Base-by-base conservation (phyloP, 2,888 invertebrate genomes). In the Stenodera caucasica region DNA sequence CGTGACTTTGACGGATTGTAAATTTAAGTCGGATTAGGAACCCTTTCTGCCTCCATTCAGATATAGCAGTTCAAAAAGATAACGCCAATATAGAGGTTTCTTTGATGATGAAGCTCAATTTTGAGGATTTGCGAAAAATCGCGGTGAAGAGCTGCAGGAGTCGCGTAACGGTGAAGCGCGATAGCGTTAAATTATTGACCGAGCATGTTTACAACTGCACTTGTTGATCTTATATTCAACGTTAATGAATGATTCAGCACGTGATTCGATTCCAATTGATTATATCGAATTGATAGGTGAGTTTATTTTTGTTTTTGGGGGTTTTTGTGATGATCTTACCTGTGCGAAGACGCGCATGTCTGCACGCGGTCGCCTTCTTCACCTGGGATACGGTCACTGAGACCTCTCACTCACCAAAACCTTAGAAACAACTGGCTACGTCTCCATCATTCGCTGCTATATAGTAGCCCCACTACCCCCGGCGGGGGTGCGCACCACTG, bases 281-380 rank as follows among this genome's bases (percentile, higher is more conserved):
- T 26, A n/a, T n/a, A 26, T 26, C 26, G 26, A 26, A 26, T 32
- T 32, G 32, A 7, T 32, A 11, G 2, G 9, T 32, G 4, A 7
- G 9, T 11, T 11, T 11, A 32, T 32, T 9, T 32, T 5, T 32
- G 4, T 32, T 4, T 12, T 33, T 21, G 11, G 11, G 12, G 18
- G 18, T 21, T 18, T 21, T 23, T 49, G 14, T 49, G 8, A n/a
- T 15, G 12, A 57, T 70, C 72, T 57, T 74, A 76, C 76, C 75
- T 76, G 76, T 64, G 70, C 67, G 62, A 73, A 69, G 65, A 69
- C 68, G 72, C 74, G 76, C 76, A 76, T 76, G 70, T 69, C 69
- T 70, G 69, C 71, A 71, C 72, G 68, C 68, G 66, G 63, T 62
- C 66, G 65, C 58, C 61, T 57, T 64, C 67, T 70, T 69, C 70